Percentiles rank a stretch among this genome's conserved stretches.
Conservation (phyloP, 2,113 vertebrate genomes). For the Blennius ocellaris region DNA sequence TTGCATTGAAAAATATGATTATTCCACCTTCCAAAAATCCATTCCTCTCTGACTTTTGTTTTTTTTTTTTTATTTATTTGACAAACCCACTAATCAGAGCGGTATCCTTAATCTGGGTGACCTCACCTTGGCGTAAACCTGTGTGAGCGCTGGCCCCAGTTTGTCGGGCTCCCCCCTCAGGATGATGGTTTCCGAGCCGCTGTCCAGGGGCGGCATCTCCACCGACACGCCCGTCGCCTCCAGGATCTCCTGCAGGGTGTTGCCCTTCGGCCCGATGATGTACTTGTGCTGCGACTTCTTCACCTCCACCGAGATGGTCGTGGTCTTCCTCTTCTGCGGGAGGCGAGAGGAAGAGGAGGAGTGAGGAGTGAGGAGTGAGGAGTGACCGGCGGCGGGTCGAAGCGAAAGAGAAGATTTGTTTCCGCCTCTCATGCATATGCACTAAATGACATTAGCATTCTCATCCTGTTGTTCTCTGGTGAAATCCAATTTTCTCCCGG, state of each 20-base stretch:
- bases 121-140: constrained; percentile 86
- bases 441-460: constrained; percentile 64
- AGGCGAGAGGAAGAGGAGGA: background rate
- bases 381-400: constrained; percentile 2
- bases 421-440: constrained; percentile 29
- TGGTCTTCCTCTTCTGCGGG: constrained; percentile 85
- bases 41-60: no score
- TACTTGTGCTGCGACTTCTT: constrained; percentile 89
- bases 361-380: background rate
- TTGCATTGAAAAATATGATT: no score
- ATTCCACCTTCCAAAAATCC: no score
- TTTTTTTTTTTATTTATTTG: no score
- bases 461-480: constrained; percentile 58
- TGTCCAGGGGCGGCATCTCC: constrained; percentile 84
- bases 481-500: constrained; percentile 68
- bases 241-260: constrained; percentile 87
- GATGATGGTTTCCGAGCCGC: constrained; percentile 85
- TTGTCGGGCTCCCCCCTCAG: constrained; percentile 84
- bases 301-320: constrained; percentile 83
- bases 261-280: constrained; percentile 83
- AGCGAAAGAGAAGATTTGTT: constrained; percentile 34
- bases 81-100: no score
- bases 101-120: no score
- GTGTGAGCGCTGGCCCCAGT: constrained; percentile 82
- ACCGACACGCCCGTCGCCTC: constrained; percentile 83